Percentiles rank a stretch among this genome's conserved stretches.
phyloP scores from a whole-genome alignment of 2,888 invertebrate species.

The Andrena minutula region DNA sequence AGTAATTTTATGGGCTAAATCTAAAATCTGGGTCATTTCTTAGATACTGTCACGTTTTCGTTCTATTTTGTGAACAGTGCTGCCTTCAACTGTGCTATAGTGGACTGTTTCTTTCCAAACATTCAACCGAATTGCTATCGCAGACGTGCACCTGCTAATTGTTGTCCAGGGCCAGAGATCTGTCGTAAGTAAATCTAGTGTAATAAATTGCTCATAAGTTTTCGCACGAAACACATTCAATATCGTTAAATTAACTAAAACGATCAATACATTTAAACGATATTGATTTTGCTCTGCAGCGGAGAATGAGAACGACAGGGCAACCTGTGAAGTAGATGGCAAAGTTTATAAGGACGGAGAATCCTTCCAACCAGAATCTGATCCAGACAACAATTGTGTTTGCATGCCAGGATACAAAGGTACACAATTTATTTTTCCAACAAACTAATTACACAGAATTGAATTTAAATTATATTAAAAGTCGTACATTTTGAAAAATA shows the following conservation, averaged over 20 bases:
- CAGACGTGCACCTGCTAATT: conserved; percentile 15
- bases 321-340: conserved; percentile 76
- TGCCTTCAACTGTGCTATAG: conserved; percentile 70
- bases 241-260: neutral
- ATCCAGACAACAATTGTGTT: conserved; percentile 69
- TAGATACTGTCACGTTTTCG: neutral
- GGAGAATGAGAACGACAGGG: conserved; percentile 61
- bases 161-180: conserved; percentile 68
- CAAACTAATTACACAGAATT: neutral
- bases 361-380: conserved; percentile 61
- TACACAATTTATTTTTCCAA: conserved; percentile 10
- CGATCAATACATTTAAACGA: neutral
- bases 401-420: conserved; percentile 70
- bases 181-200: conserved; percentile 74
- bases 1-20: too few relatives aligned
- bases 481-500: too few relatives aligned
- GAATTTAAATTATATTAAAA: neutral
- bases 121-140: conserved; percentile 65
- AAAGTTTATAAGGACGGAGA: conserved; percentile 75
- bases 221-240: too few relatives aligned
- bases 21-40: neutral
- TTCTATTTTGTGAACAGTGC: conserved; percentile 60
- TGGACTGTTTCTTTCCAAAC: conserved; percentile 67
- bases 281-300: conserved; percentile 58
- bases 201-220: neutral